Evolutionary conservation across 2,888 invertebrate species (phyloP).

Genomic region (Campaea margaritaria): DNA sequence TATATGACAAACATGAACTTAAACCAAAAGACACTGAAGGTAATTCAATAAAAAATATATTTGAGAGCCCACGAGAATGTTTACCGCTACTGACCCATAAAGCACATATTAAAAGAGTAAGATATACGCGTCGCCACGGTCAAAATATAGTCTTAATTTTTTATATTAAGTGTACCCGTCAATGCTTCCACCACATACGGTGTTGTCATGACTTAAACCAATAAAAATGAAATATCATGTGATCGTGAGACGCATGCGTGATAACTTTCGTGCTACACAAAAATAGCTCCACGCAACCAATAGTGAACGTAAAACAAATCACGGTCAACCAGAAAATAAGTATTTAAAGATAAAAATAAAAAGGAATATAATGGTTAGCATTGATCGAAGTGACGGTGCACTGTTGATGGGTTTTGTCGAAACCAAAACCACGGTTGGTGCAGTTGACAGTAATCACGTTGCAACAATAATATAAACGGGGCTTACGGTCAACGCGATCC

Average conservation of each 20-base stretch:
- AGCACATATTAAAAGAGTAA: slow-evolving; percentile 54
- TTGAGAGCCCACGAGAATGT: slow-evolving; percentile 48
- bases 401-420: slow-evolving; percentile 59
- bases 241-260: slow-evolving; percentile 72
- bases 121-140: slow-evolving; percentile 62
- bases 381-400: slow-evolving; percentile 52
- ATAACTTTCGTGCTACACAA: slow-evolving; percentile 66
- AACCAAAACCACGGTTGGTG: slow-evolving; percentile 60
- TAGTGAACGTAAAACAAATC: slow-evolving; percentile 56
- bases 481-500: slow-evolving; percentile 83
- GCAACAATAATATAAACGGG: slow-evolving; percentile 78
- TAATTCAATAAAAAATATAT: slow-evolving; percentile 49
- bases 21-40: slow-evolving; percentile 44
- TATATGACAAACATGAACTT: slow-evolving; percentile 20
- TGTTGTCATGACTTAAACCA: slow-evolving; percentile 80
- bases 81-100: slow-evolving; percentile 64
- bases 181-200: slow-evolving; percentile 75
- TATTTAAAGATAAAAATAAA: slow-evolving; percentile 41
- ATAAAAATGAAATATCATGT: slow-evolving; percentile 81
- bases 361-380: slow-evolving; percentile 10
- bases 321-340: slow-evolving; percentile 53
- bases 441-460: slow-evolving; percentile 81
- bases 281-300: slow-evolving; percentile 70
- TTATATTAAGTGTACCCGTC: slow-evolving; percentile 72
- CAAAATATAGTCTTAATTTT: slow-evolving; percentile 75